Evolutionary conservation across 2,113 vertebrate species (phyloP).

Genomic region (Ifrita kowaldi): DNA sequence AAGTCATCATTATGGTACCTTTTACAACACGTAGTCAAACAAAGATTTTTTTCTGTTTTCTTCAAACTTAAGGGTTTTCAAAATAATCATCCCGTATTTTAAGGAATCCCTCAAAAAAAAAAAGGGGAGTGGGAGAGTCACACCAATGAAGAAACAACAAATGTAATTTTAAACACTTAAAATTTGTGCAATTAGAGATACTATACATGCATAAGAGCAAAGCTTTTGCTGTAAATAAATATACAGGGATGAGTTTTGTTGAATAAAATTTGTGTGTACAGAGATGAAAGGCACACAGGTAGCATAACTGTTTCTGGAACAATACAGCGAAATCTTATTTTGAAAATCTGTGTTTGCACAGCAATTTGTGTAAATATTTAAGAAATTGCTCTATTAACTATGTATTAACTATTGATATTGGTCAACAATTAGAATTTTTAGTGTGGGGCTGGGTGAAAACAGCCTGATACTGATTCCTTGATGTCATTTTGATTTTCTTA

Average conservation of each 20-base stretch:
- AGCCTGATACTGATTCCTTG: not conserved
- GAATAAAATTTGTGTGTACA: not conserved
- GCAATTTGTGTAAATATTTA: not conserved
- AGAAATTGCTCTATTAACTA: not conserved
- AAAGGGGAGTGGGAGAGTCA: not conserved
- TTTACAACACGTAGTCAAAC: not conserved
- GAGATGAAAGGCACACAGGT: not conserved
- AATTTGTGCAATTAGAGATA: not conserved
- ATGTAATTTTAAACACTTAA: not conserved
- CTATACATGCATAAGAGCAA: not conserved
- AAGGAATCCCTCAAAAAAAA: not conserved
- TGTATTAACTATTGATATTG: not conserved
- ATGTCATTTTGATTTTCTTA: not conserved
- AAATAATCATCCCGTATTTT: not conserved
- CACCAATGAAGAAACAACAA: not conserved
- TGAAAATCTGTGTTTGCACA: not conserved
- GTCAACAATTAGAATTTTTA: not conserved
- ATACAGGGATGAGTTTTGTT: not conserved
- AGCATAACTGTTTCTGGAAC: not conserved
- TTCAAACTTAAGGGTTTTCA: not conserved
- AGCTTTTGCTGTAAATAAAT: not conserved
- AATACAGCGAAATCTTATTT: not conserved
- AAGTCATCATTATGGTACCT: not conserved
- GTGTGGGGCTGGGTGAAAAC: not conserved
- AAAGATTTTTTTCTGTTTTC: constrained; percentile 4